Evolutionary conservation across 2,888 invertebrate species (phyloP), one percentile per base, ranked within the genome.

Genomic region (Stegana nigrithorax): DNA sequence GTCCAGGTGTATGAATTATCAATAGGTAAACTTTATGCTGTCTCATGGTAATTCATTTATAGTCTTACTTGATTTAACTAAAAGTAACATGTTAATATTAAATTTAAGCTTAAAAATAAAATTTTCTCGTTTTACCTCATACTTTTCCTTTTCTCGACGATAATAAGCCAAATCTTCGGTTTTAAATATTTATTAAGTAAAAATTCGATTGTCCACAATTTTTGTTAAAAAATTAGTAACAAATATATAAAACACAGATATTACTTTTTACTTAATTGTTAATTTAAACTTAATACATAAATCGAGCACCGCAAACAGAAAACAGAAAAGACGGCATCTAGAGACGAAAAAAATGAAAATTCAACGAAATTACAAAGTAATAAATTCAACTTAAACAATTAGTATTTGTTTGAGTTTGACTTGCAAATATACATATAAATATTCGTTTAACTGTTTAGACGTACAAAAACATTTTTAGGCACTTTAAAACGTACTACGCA

Each of bases 221-320:
- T 45, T 59, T 50, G 45, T 65, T 65, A 21, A 67, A 67, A 77
- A 65, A 79, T 75, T 75, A 75, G 75, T 75, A 75, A 79, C 75
- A 75, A 75, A 36, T 32, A 53, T 79, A 75, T 75, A 75, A 79
- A 75, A n/a, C n/a, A n/a, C 75, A 75, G 80, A 73, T 71, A n/a
- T n/a, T n/a, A 71, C 67, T 70, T 69, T 66, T 67, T 65, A 65
- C 78, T 75, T 75, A 75, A 69, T 51, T 65, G 75, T 79, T 75
- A 77, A 68, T 60, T 39, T 68, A 62, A 73, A 77, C 80, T 77
- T 75, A 75, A 72, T 70, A 69, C 65, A 63, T 66, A 71, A 76
- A 70, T 73, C 79, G 75, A 82, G 81, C 81, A 82, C 78, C 74
- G 71, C 60, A 62, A 60, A 67, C 68, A 65, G 61, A 69, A 69